Percentiles rank a stretch among this genome's conserved stretches.
Conservation (phyloP, 2,888 invertebrate genomes). For the Chorisops tibialis region DNA sequence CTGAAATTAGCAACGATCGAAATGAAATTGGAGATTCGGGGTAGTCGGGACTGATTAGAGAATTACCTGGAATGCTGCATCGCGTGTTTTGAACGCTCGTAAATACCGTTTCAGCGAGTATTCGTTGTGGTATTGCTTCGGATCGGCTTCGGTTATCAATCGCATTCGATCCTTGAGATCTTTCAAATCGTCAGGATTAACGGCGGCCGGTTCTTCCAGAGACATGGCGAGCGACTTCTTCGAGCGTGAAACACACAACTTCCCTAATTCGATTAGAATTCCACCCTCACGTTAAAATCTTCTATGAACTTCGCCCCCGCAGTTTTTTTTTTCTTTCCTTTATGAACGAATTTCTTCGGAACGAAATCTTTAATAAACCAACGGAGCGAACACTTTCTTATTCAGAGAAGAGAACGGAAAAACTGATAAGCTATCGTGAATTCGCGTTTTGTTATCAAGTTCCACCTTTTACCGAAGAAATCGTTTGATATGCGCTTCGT, state of each 20-base stretch:
- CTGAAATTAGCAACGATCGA: slow-evolving; percentile 50
- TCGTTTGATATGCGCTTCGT: background rate
- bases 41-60: background rate
- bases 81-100: slow-evolving; percentile 69
- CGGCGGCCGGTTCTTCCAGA: slow-evolving; percentile 49
- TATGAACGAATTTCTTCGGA: no score
- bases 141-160: slow-evolving; percentile 69
- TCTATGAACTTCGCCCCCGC: slow-evolving; percentile 9
- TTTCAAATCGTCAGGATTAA: slow-evolving; percentile 63
- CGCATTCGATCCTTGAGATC: slow-evolving; percentile 69
- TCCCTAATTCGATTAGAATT: slow-evolving; percentile 8
- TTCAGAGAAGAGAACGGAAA: background rate
- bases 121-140: slow-evolving; percentile 71
- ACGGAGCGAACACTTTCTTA: no score
- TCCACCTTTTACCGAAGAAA: background rate
- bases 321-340: no score
- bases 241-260: background rate
- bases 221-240: slow-evolving; percentile 41
- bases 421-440: slow-evolving; percentile 22
- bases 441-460: background rate
- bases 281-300: background rate
- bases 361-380: no score
- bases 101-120: slow-evolving; percentile 69
- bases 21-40: background rate
- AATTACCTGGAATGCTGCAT: slow-evolving; percentile 69